Base-by-base conservation (phyloP, 2,797 vertebrate species). In the Geotrypetes seraphini region DNA sequence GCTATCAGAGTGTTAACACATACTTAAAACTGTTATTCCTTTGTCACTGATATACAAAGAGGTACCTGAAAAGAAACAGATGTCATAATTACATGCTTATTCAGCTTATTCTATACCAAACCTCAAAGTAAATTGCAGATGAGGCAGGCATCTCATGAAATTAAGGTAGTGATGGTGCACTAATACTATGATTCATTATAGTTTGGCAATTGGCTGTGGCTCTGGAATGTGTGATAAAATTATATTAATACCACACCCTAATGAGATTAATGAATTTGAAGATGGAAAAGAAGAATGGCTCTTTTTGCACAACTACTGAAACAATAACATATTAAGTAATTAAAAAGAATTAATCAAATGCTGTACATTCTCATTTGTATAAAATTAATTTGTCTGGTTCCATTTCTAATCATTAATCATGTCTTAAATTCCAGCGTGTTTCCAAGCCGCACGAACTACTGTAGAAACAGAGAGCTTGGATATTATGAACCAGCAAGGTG, bases 171-270 rank as follows among this genome's bases (percentile, higher is more conserved):
- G 73, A 71, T 80, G 70, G 69, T 40, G 47, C 47, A 63, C 75
- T 85, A 87, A 86, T 79, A 75, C 74, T 71, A 66, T 84, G 81
- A 90, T 88, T 87, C 82, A 90, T 90, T 89, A 87, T 47, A 46
- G 50, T 75, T 86, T 82, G 72, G 68, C 81, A 81, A 77, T 77
- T 82, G 75, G 71, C 75, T 62, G 79, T 78, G 87, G 86, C 88
- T 89, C 90, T 91, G 91, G 88, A 93, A 91, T 85, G 86, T 87
- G 85, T 72, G 90, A 97, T 96, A 96, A 96, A 97, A 97, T 96
- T 85, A 95, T 97, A 97, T 97, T 96, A 96, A 96, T 97, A 95
- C 88, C 76, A 79, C 79, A 79, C 71, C 67, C 90, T 97, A 97
- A 97, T 91, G 88, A 91, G 92, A 95, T 96, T 90, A 96, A 97